phyloP scores from a whole-genome alignment of 1,140 invertebrate genomes.

The Babylonia areolata region DNA sequence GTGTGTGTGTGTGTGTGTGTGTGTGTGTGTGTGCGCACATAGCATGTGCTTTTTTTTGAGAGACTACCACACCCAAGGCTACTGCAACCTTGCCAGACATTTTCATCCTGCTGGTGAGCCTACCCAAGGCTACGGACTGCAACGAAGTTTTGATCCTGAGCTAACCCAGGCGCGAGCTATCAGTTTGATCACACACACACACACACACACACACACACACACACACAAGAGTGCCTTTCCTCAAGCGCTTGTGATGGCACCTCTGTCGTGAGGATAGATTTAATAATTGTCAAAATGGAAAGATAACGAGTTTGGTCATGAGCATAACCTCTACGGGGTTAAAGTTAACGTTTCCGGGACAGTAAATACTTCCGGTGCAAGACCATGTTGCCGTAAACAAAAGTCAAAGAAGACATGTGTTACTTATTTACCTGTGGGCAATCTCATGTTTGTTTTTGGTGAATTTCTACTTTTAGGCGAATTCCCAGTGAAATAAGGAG shows the following conservation, averaged over 20 bases:
- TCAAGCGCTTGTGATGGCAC: background rate
- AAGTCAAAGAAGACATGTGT: background rate
- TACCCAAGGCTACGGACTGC: too few relatives aligned
- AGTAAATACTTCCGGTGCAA: constrained; percentile 11
- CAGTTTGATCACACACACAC: too few relatives aligned
- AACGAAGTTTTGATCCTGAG: too few relatives aligned
- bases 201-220: constrained; percentile 10
- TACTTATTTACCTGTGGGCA: background rate
- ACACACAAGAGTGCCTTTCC: background rate
- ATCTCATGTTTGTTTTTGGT: too few relatives aligned
- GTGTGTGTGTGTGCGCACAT: background rate
- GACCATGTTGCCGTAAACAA: constrained; percentile 32
- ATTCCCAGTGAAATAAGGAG: background rate
- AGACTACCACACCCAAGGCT: too few relatives aligned
- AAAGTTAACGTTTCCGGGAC: background rate
- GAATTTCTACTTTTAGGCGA: too few relatives aligned
- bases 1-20: background rate
- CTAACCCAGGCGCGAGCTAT: too few relatives aligned
- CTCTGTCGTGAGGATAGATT: too few relatives aligned
- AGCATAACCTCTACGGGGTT: background rate
- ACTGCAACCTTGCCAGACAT: too few relatives aligned
- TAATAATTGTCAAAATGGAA: too few relatives aligned
- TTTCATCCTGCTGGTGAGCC: too few relatives aligned
- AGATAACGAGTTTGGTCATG: too few relatives aligned
- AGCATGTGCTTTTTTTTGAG: background rate